Percentiles rank a stretch among this genome's conserved stretches.
Evolutionary conservation across 1,140 invertebrate species (phyloP).

Genomic region (Zaprionus davidi): DNA sequence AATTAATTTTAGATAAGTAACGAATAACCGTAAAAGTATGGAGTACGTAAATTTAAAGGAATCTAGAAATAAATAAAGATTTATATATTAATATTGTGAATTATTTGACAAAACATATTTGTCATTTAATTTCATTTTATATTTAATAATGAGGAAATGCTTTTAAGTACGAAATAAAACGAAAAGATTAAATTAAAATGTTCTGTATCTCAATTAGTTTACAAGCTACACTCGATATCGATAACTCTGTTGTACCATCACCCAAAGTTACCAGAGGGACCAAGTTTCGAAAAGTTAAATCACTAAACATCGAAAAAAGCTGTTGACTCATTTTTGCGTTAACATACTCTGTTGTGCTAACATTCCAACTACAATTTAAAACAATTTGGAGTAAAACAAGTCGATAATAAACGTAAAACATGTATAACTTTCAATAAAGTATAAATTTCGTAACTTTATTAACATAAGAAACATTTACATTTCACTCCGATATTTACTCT

Average conservation of each 20-base stretch:
- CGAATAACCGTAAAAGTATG: too few species aligned
- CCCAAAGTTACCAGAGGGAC: not conserved
- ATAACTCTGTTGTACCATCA: not conserved
- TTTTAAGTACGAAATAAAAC: not conserved
- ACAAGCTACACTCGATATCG: not conserved
- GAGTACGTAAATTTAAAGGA: too few species aligned
- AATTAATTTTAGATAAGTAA: too few species aligned
- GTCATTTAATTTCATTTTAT: not conserved
- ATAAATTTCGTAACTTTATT: not conserved
- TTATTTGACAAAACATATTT: not conserved
- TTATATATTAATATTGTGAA: not conserved
- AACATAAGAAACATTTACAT: not conserved
- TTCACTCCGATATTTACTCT: not conserved
- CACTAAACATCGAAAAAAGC: not conserved
- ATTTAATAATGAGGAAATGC: not conserved
- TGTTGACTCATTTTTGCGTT: conserved; percentile 8
- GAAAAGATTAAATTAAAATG: not conserved
- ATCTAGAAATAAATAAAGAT: too few species aligned
- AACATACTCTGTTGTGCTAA: conserved; percentile 14
- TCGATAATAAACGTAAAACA: not conserved
- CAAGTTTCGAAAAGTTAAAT: not conserved
- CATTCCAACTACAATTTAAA: not conserved
- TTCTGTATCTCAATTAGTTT: not conserved
- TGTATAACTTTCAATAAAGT: not conserved
- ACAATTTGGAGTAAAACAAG: not conserved